Evolutionary conservation across 2,888 invertebrate genomes (phyloP), one percentile per base, ranked within the genome.

Genomic region (Lepeophtheirus nordmannii): DNA sequence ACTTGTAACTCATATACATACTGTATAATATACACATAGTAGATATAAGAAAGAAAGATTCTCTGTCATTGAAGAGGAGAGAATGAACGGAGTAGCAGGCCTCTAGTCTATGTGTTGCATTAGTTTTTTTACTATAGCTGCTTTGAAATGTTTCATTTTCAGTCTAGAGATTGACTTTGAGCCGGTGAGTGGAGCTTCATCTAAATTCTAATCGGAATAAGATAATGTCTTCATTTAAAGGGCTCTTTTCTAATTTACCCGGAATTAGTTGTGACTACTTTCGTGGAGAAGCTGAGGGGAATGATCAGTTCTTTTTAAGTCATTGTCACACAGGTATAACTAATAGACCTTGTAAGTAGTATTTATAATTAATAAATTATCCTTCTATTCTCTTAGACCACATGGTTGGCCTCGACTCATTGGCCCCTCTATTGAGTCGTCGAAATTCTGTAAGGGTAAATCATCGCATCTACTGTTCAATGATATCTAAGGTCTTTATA

Each of bases 261-360:
- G 62, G 62, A 41, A 39, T 62, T 20, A 20, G 17, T 20, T 62
- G 62, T 41, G 62, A 62, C 23, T 11, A 40, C 38, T 62, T 62
- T 62, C 39, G n/a, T 39, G 62, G 41, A 39, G 39, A 39, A 20
- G 39, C 30, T 41, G 39, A 39, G 11, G n/a, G 8, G 1, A 20
- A 20, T 12, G 62, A 62, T 41, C 62, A 62, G 17, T 62, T 62
- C 23, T 62, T 62, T 23, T 17, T 62, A 37, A 39, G 38, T 17
- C 62, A 62, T 62, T 62, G 62, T 17, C 62, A 62, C 39, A 10
- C 62, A 23, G 62, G 62, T 62, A 62, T 38, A 11, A n/a, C n/a
- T n/a, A n/a, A n/a, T 20, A 20, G 3, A 23, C 9, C 58, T 20
- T 7, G 2, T 58, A 22, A 58, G 1, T 58, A 58, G 7, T 17